phyloP scores from a whole-genome alignment of 2,113 vertebrate genomes.

The Acanthochromis polyacanthus region DNA sequence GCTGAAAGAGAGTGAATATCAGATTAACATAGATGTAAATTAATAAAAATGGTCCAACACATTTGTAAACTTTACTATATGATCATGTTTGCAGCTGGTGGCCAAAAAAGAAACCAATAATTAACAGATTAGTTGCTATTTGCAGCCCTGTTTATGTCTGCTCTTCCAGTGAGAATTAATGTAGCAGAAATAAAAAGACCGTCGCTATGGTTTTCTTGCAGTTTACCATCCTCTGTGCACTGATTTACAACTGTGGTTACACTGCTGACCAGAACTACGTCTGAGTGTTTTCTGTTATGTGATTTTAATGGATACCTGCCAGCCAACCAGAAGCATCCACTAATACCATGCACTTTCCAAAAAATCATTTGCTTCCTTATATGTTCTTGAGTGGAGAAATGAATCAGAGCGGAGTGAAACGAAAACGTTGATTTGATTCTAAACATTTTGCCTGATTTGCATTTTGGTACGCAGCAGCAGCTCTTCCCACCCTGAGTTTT shows the following conservation, averaged over 20 bases:
- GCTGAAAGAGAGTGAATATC: neutral
- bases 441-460: constrained; percentile 7
- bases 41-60: no score
- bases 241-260: constrained; percentile 42
- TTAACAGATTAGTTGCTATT: neutral
- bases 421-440: constrained; percentile 14
- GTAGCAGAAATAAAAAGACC: neutral
- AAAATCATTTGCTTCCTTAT: neutral
- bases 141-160: neutral
- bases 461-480: constrained; percentile 45
- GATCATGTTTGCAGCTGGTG: neutral
- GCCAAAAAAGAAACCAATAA: neutral
- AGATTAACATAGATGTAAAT: no score
- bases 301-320: constrained; percentile 7
- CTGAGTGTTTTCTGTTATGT: neutral
- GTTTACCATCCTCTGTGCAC: constrained; percentile 21
- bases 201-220: constrained; percentile 14
- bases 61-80: no score
- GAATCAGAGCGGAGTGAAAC: neutral
- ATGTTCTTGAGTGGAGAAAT: neutral
- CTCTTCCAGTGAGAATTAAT: constrained; percentile 6
- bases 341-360: neutral
- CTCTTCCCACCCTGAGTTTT: constrained; percentile 23
- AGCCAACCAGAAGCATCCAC: neutral
- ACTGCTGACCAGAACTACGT: constrained; percentile 11